Evolutionary conservation across 2,888 invertebrate genomes (phyloP).

Genomic region (Drosophila pseudotalamancana): DNA sequence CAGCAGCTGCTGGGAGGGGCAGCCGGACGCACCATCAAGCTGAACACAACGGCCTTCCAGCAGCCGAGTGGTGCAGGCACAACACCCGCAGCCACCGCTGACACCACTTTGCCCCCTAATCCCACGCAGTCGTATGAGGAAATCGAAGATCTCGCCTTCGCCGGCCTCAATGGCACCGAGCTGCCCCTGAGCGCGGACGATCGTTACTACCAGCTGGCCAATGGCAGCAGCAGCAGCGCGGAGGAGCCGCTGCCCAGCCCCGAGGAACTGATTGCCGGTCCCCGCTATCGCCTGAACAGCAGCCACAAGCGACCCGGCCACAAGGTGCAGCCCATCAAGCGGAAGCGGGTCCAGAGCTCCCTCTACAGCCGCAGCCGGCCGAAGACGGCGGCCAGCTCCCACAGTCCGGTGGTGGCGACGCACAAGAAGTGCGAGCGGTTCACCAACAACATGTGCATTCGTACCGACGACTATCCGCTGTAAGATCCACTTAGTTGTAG

Average conservation of each 20-base stretch:
- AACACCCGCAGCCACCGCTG: conserved; percentile 7
- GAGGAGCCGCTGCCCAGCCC: conserved; percentile 81
- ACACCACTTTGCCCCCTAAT: not conserved
- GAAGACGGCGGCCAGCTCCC: conserved; percentile 82
- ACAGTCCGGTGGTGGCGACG: conserved; percentile 60
- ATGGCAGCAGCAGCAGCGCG: conserved; percentile 26
- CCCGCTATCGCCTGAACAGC: conserved; percentile 74
- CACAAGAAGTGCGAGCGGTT: conserved; percentile 87
- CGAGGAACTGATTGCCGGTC: conserved; percentile 80
- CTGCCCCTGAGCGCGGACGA: conserved; percentile 44
- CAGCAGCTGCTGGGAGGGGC: conserved; percentile 61
- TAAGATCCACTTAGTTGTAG: conserved; percentile 85
- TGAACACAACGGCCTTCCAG: conserved; percentile 81
- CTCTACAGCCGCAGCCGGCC: conserved; percentile 43
- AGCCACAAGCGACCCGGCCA: conserved; percentile 30
- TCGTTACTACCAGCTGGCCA: conserved; percentile 35
- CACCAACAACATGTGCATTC: conserved; percentile 89
- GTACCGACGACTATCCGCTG: conserved; percentile 91
- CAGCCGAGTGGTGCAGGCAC: conserved; percentile 49
- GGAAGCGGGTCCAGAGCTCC: conserved; percentile 73
- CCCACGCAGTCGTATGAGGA: conserved; percentile 64
- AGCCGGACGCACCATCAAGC: conserved; percentile 65
- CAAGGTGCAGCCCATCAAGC: conserved; percentile 60
- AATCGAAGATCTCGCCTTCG: conserved; percentile 82
- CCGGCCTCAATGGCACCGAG: conserved; percentile 81